Evolutionary conservation across 2,113 vertebrate species (phyloP).

Genomic region (Silurus glanis): DNA sequence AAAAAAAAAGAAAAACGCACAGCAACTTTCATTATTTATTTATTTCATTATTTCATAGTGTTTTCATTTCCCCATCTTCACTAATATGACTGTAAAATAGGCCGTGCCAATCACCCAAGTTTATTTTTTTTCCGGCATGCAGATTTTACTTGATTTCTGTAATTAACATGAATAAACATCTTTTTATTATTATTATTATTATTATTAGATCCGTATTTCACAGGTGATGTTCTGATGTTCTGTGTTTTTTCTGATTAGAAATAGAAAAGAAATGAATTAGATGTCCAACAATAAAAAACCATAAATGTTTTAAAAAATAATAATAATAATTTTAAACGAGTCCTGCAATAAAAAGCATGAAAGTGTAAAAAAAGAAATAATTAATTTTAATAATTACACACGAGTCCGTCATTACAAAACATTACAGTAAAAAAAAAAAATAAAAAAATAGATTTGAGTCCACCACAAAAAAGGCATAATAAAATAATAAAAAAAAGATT

Average conservation of each 20-base stretch:
- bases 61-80: conserved; percentile 8
- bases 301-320: too few relatives aligned
- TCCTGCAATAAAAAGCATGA: too few relatives aligned
- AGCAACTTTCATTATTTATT: conserved; percentile 1
- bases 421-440: too few relatives aligned
- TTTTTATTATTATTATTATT: background rate
- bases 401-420: too few relatives aligned
- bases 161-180: background rate
- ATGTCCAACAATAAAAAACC: too few relatives aligned
- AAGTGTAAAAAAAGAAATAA: too few relatives aligned
- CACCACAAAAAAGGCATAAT: too few relatives aligned
- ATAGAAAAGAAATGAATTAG: too few relatives aligned
- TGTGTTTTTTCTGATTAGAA: background rate
- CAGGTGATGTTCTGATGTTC: background rate
- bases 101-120: background rate
- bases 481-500: too few relatives aligned
- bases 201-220: background rate
- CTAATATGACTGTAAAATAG: background rate
- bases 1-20: background rate
- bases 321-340: too few relatives aligned
- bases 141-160: background rate
- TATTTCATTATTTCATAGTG: conserved; percentile 25
- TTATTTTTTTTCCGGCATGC: background rate
- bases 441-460: too few relatives aligned
- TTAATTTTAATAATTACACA: too few relatives aligned